Evolutionary conservation across 2,113 vertebrate genomes (phyloP).

Genomic region (Pongo pygmaeus): DNA sequence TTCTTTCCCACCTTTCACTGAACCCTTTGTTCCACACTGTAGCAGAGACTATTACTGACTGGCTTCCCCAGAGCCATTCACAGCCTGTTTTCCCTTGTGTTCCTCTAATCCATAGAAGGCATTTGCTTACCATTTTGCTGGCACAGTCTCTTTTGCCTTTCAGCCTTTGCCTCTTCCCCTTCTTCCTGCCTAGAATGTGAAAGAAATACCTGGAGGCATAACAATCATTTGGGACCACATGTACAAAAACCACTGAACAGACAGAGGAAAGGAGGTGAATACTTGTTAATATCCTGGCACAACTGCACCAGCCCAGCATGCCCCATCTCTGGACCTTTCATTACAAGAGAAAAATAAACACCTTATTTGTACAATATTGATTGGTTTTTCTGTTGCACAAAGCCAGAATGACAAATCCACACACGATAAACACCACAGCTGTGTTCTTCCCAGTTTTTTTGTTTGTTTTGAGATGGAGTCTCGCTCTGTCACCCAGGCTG

Average conservation of each 20-base stretch:
- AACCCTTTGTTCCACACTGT: neutral
- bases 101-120: neutral
- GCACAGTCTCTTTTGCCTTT: neutral
- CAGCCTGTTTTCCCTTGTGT: neutral
- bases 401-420: neutral
- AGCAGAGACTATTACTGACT: neutral
- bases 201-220: neutral
- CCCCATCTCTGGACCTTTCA: neutral
- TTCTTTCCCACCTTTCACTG: neutral
- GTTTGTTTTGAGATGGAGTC: no score
- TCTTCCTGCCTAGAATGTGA: neutral
- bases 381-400: neutral
- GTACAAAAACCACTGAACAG: neutral
- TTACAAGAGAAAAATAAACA: slow-evolving; percentile 26
- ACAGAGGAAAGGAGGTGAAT: neutral
- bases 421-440: neutral
- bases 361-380: neutral
- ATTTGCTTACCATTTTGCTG: neutral
- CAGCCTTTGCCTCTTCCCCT: neutral
- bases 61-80: neutral
- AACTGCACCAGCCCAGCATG: neutral
- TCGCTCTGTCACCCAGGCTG: no score
- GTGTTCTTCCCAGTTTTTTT: neutral
- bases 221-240: neutral
- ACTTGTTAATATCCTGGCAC: neutral